Evolutionary conservation across 2,888 invertebrate species (phyloP).

Genomic region (Myathropa florea): DNA sequence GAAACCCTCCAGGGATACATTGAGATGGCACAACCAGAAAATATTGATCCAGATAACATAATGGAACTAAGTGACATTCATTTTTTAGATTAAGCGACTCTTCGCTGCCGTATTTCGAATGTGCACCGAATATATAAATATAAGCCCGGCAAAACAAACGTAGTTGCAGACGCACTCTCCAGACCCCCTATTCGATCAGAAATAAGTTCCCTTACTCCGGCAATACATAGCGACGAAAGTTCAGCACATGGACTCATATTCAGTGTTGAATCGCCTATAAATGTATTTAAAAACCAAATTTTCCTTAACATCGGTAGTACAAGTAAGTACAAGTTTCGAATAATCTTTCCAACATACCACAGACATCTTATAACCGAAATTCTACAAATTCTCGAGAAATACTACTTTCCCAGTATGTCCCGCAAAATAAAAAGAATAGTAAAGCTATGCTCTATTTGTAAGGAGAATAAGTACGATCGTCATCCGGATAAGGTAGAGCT

Average conservation of each 20-base stretch:
- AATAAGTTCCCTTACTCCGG: slow-evolving; percentile 12
- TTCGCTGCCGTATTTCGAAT: slow-evolving; percentile 35
- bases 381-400: slow-evolving; percentile 8
- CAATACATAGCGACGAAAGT: slow-evolving; percentile 23
- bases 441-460: background rate
- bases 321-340: background rate
- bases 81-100: slow-evolving; percentile 41
- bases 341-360: background rate
- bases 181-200: background rate
- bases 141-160: slow-evolving; percentile 76
- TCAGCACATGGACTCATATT: slow-evolving; percentile 20
- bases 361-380: background rate
- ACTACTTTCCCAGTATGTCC: background rate
- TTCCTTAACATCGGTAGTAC: background rate
- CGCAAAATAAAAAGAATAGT: background rate
- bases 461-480: background rate
- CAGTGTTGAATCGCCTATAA: slow-evolving; percentile 27
- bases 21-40: background rate
- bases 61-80: slow-evolving; percentile 9
- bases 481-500: background rate
- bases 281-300: slow-evolving; percentile 40
- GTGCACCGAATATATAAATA: slow-evolving; percentile 72
- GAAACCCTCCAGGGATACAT: slow-evolving; percentile 4
- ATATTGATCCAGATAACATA: background rate
- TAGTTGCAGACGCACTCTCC: slow-evolving; percentile 59